phyloP scores from a whole-genome alignment of 2,113 vertebrate genomes.

The Hyperoodon ampullatus region DNA sequence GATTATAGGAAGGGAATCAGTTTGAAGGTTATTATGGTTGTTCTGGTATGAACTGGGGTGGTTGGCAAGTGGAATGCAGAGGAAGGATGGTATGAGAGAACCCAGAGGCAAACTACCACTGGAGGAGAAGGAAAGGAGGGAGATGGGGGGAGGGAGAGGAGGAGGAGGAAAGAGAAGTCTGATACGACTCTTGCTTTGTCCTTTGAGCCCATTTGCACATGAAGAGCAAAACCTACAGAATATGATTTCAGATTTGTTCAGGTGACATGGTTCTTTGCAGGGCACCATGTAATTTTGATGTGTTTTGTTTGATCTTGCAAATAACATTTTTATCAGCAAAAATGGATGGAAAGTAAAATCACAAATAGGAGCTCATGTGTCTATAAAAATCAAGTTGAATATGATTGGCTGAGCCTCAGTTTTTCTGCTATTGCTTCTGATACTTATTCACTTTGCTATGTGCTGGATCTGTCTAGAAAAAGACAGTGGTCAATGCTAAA shows the following conservation, averaged over 20 bases:
- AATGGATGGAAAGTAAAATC: background rate
- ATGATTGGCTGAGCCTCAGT: background rate
- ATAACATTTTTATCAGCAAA: background rate
- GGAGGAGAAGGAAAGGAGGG: background rate
- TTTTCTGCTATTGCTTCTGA: constrained; percentile 5
- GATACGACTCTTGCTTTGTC: background rate
- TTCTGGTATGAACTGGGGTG: background rate
- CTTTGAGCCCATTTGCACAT: background rate
- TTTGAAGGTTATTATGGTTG: background rate
- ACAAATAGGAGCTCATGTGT: background rate
- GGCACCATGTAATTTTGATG: background rate
- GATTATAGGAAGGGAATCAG: background rate
- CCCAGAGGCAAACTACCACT: background rate
- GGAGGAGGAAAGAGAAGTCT: background rate
- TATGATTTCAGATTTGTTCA: constrained; percentile 28
- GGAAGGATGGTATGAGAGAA: background rate
- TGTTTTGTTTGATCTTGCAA: background rate
- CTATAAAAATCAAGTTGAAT: background rate
- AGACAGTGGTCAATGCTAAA: background rate
- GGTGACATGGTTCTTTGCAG: background rate
- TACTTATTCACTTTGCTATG: background rate
- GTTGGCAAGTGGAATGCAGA: background rate
- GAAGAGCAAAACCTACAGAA: background rate
- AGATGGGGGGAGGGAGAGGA: background rate
- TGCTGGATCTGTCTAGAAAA: background rate